Evolutionary conservation across 2,888 invertebrate species (phyloP), one percentile per base, ranked within the genome.

Genomic region (Hipparchia semele): DNA sequence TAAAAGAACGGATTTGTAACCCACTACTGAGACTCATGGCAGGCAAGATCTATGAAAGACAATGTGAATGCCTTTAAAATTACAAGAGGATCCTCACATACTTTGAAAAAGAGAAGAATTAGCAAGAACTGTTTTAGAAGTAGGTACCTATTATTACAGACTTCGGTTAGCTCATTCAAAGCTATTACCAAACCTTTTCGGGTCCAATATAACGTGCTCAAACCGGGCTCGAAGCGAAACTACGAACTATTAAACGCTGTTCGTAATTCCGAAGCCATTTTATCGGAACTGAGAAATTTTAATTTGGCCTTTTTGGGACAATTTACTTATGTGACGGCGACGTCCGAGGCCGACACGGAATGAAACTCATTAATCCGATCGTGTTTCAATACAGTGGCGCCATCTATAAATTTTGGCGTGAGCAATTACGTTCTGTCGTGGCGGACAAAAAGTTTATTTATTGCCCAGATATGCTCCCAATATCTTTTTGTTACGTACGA

Each of bases 291-390:
- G 72, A 74, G 67, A 73, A 75, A 78, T 75, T 75, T 77, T 74
- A 75, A 74, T 77, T 72, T 70, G 72, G 69, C 73, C 62, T 72
- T 78, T 78, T 74, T 71, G 72, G 72, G 70, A 72, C 74, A 75
- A 77, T 78, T 78, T n/a, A n/a, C n/a, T n/a, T 78, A 77, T 78
- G 77, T 71, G 74, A 71, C 71, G 68, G 72, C 67, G 65, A 73
- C 64, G 75, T 70, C 73, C 67, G 66, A 69, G 70, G 66, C 70
- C 75, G 73, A 67, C 64, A 70, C 71, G 73, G 75, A 77, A 74
- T 75, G 74, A 84, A 87, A 86, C 83, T 84, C 87, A 87, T 87
- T 87, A 86, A 86, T 87, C 84, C 79, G 77, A 80, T 79, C 81
- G 82, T 82, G 84, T 83, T 84, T 83, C 85, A 85, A 87, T 86